Conservation (phyloP, 37 sponge, comb jelly and placozoan genomes). For the Cliona cf. orientalis region DNA sequence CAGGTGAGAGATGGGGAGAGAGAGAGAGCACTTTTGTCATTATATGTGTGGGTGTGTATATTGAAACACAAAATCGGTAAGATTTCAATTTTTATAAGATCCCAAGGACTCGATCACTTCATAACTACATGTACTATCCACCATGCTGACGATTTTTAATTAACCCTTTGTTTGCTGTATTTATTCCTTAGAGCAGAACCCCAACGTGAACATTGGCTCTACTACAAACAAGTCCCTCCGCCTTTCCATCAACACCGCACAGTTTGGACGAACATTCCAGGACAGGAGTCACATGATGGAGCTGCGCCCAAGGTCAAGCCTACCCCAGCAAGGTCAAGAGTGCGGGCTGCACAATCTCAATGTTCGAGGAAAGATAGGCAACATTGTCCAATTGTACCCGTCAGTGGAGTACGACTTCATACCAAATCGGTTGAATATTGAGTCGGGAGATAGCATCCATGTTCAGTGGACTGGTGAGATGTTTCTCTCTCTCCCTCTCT, state of each 20-base stretch:
- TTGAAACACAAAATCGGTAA: too few relatives aligned
- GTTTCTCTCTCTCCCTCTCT: too few relatives aligned
- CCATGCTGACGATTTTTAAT: too few relatives aligned
- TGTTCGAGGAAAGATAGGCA: constrained; percentile 97
- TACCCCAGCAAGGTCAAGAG: not conserved
- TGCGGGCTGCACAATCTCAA: constrained; percentile 87
- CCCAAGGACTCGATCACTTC: too few relatives aligned
- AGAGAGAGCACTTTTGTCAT: too few relatives aligned
- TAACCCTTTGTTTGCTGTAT: too few relatives aligned
- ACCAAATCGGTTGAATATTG: constrained; percentile 81
- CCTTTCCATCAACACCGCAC: constrained; percentile 95
- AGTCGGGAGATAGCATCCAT: constrained; percentile 73
- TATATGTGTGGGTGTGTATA: too few relatives aligned
- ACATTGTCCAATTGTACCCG: constrained; percentile 96
- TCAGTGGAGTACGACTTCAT: constrained; percentile 98
- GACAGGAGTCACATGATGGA: constrained; percentile 81
- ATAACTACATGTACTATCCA: too few relatives aligned
- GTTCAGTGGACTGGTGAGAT: constrained; percentile 98
- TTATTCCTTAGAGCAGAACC: constrained; percentile 94
- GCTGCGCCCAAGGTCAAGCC: constrained; percentile 45
- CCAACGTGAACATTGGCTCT: constrained; percentile 88
- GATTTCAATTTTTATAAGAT: too few relatives aligned
- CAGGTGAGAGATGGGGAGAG: constrained; percentile 50
- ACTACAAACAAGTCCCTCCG: constrained; percentile 84
- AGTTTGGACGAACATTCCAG: constrained; percentile 98